Percentiles rank a stretch among this genome's conserved stretches.
phyloP scores from a whole-genome alignment of 2,888 invertebrate species.

The Drosophila fungiperda region DNA sequence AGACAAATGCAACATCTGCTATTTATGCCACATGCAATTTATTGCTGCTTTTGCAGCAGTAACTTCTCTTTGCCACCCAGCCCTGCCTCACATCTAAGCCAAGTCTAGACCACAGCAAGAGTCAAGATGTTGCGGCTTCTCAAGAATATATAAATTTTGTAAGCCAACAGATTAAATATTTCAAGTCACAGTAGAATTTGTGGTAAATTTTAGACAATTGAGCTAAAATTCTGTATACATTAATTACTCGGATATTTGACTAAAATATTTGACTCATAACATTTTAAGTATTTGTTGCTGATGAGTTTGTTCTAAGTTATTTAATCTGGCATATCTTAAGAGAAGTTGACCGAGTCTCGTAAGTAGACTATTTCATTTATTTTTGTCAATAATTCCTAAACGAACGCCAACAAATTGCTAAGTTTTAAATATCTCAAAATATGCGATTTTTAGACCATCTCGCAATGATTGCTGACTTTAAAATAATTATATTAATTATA shows the following conservation, averaged over 20 bases:
- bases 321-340: background rate
- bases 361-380: background rate
- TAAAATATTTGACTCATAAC: background rate
- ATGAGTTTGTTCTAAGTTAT: background rate
- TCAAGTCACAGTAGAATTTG: background rate
- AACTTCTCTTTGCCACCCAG: constrained; percentile 50
- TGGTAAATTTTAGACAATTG: constrained; percentile 1
- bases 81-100: constrained; percentile 22
- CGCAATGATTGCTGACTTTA: background rate
- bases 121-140: constrained; percentile 18
- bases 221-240: background rate
- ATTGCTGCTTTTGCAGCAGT: constrained; percentile 65
- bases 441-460: background rate
- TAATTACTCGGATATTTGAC: background rate
- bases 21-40: constrained; percentile 76
- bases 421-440: background rate
- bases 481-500: background rate
- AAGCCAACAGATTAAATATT: constrained; percentile 29
- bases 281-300: background rate
- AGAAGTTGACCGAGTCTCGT: background rate
- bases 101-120: constrained; percentile 33
- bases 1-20: constrained; percentile 63
- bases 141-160: constrained; percentile 23
- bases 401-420: background rate
- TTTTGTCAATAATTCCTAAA: background rate